Evolutionary conservation across 2,113 vertebrate species (phyloP).

Genomic region (Catagonus wagneri): DNA sequence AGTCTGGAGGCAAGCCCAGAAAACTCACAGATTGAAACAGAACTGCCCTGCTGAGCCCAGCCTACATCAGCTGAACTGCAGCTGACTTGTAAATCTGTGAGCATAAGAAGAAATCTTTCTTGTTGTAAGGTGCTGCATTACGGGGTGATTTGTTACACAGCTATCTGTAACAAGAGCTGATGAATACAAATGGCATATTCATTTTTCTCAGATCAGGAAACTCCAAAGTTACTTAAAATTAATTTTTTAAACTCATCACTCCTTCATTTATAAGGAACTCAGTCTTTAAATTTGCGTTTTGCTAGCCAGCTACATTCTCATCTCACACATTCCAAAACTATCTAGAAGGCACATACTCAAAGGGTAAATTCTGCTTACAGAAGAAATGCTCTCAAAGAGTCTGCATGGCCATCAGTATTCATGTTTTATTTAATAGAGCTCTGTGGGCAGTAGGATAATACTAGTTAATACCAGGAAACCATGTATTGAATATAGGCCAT

Average conservation of each 20-base stretch:
- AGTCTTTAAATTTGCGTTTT: slow-evolving; percentile 34
- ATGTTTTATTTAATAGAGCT: slow-evolving; percentile 43
- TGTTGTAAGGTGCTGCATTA: background rate
- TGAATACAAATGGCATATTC: background rate
- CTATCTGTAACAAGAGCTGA: background rate
- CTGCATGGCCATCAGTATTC: background rate
- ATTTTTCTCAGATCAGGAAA: slow-evolving; percentile 4
- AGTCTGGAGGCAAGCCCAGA: background rate
- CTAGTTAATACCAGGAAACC: background rate
- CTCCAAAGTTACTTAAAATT: background rate
- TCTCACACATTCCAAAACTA: background rate
- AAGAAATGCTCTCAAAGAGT: background rate
- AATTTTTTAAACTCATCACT: background rate
- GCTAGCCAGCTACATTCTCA: slow-evolving; percentile 16
- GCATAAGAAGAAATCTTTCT: background rate
- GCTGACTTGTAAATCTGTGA: background rate
- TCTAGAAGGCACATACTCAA: slow-evolving; percentile 23
- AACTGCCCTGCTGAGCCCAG: background rate
- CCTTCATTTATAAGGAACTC: background rate
- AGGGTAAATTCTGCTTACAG: slow-evolving; percentile 41
- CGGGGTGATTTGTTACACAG: background rate
- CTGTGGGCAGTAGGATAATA: background rate
- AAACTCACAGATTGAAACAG: background rate
- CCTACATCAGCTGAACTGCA: background rate
- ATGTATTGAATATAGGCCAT: background rate